Evolutionary conservation across 2,888 invertebrate species (phyloP).

Genomic region (Timema cristinae): DNA sequence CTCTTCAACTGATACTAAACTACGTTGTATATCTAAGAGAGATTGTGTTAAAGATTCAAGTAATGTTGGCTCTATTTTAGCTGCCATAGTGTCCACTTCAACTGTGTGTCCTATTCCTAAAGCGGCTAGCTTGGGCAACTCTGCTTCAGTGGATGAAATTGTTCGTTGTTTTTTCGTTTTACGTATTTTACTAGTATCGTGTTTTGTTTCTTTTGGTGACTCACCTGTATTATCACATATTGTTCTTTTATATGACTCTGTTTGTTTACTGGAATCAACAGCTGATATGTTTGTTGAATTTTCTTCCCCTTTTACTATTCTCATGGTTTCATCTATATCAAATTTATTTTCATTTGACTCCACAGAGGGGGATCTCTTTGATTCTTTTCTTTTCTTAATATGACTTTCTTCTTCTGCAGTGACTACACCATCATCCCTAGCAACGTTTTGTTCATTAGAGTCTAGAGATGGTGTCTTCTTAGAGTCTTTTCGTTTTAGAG

Average conservation of each 20-base stretch:
- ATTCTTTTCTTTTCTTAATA: not conserved
- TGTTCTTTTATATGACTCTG: too few relatives aligned
- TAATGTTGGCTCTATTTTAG: slow-evolving; percentile 33
- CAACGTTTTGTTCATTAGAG: not conserved
- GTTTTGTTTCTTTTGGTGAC: not conserved
- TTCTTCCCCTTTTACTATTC: too few relatives aligned
- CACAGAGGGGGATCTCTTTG: not conserved
- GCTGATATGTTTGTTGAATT: too few relatives aligned
- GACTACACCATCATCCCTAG: not conserved
- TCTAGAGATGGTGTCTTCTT: not conserved
- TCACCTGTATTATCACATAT: not conserved
- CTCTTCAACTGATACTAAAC: slow-evolving; percentile 58
- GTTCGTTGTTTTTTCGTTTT: slow-evolving; percentile 31
- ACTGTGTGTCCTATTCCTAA: slow-evolving; percentile 19
- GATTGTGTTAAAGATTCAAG: slow-evolving; percentile 36
- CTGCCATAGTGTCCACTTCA: slow-evolving; percentile 7
- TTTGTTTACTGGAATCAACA: too few relatives aligned
- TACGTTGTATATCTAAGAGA: slow-evolving; percentile 51
- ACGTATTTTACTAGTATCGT: slow-evolving; percentile 36
- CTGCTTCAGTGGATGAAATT: slow-evolving; percentile 24
- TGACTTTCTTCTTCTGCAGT: not conserved
- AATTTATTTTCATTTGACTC: not conserved
- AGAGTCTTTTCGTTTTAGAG: not conserved
- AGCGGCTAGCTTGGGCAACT: slow-evolving; percentile 25
- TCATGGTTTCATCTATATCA: too few relatives aligned